phyloP scores from a whole-genome alignment of 2,113 vertebrate species.

The Tyto alba region DNA sequence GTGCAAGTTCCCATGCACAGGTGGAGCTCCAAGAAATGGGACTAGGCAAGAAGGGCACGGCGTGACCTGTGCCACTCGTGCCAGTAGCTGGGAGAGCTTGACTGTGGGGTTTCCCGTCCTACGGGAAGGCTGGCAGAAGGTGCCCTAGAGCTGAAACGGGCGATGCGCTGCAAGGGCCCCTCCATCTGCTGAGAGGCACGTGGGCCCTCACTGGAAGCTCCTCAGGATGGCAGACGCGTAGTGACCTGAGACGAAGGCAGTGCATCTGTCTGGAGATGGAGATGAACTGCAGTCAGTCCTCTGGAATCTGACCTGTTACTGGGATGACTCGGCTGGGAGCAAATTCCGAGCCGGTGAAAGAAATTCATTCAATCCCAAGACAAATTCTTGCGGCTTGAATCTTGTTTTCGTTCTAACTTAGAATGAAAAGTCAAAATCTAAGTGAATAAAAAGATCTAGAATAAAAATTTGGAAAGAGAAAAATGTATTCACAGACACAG shows the following conservation, averaged over 20 bases:
- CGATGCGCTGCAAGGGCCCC: too few relatives aligned
- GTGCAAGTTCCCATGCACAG: background rate
- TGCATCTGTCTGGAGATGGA: background rate
- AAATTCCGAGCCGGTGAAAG: background rate
- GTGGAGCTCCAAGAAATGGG: background rate
- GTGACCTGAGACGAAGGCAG: background rate
- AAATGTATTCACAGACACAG: background rate
- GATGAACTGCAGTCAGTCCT: background rate
- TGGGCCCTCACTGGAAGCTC: background rate
- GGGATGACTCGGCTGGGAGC: background rate
- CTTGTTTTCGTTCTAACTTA: background rate
- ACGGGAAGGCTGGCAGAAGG: background rate
- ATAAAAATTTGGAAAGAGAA: background rate
- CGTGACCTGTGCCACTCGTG: background rate
- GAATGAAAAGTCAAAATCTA: background rate
- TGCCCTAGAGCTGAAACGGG: background rate
- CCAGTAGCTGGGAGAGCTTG: background rate
- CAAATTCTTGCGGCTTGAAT: background rate
- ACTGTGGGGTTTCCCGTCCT: background rate
- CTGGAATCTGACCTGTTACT: background rate
- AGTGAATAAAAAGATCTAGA: background rate
- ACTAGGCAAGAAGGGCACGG: background rate
- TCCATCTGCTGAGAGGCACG: background rate
- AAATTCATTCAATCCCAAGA: background rate
- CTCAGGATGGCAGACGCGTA: background rate